Base-by-base conservation (phyloP, 2,113 vertebrate species). In the Symphodus melops region DNA sequence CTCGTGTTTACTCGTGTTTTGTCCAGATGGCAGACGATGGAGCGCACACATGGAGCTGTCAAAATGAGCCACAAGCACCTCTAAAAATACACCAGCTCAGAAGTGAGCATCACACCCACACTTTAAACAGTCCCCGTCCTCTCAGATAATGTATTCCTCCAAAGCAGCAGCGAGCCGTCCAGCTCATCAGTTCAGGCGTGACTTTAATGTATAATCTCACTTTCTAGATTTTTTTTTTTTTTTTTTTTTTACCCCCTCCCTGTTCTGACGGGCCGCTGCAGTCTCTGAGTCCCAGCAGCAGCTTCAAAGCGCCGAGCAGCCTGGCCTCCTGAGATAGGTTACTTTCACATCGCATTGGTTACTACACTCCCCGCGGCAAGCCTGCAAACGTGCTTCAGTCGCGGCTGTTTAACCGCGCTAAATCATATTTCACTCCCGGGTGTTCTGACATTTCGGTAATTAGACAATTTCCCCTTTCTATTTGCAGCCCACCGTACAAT, bases 371-470 rank as follows among this genome's bases (percentile, higher is more conserved):
- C 55, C 13, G 17, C 4, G 1, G 74, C 72, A 14, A 71, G 62
- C 49, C 72, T 17, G 46, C 55, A 60, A 79, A 72, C 84, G 44
- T 49, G 78, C 66, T 77, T 82, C 68, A 33, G 20, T 19, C 6
- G 3, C 37, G 73, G 59, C 66, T 2, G 25, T 82, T 86, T 76
- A 83, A 79, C 83, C 81, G 11, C 41, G 67, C 79, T 70, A 69
- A 82, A 55, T 59, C 78, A 69, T 49, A 52, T 79, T 82, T 1
- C 53, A 65, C 84, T 85, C 80, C 39, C 44, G 86, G 70, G 53
- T 51, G 72, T 83, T 90, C 78, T 60, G 82, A 88, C 75, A 72
- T 77, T 58, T 60, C n/a, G 16, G 67, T 81, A 86, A 89, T 86
- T 80, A 89, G 82, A 75, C 78, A 67, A 67, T 83, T 81, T 75